Conservation (phyloP, 2,113 vertebrate genomes). For the Silurus glanis region DNA sequence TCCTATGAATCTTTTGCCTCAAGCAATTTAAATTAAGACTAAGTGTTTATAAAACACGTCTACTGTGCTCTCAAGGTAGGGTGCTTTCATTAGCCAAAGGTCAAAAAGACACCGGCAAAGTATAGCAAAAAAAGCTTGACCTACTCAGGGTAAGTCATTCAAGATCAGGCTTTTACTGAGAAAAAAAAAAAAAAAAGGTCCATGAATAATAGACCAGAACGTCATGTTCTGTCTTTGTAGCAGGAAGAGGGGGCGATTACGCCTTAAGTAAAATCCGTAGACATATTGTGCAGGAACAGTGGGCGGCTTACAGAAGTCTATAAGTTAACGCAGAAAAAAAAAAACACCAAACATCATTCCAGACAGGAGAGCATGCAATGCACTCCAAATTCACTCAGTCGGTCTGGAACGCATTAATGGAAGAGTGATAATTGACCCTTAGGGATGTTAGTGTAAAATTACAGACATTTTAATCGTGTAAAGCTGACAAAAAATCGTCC, state of each 20-base stretch:
- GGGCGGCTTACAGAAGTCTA: neutral
- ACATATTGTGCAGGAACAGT: conserved; percentile 11
- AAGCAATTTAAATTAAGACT: neutral
- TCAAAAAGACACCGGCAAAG: neutral
- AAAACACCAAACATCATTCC: conserved; percentile 11
- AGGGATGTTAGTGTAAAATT: neutral
- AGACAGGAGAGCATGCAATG: neutral
- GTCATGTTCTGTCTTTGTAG: conserved; percentile 23
- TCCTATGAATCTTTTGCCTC: conserved; percentile 1
- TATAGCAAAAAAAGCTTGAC: neutral
- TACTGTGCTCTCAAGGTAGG: neutral
- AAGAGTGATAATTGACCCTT: neutral
- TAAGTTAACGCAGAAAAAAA: conserved; percentile 12
- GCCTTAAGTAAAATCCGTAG: conserved; percentile 22
- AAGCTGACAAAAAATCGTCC: neutral
- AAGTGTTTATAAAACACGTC: neutral
- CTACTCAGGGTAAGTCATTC: neutral
- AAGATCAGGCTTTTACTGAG: neutral
- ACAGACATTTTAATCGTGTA: neutral
- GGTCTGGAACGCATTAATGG: neutral
- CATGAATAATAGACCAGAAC: conserved; percentile 29
- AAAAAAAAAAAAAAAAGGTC: neutral
- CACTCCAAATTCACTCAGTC: neutral
- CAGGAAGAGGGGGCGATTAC: neutral
- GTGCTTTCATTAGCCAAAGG: neutral